These are phyloP conservation scores for Orcinus orca DNA, from an alignment of 2,113 vertebrate species.

Conservation along the genomic window DNA sequence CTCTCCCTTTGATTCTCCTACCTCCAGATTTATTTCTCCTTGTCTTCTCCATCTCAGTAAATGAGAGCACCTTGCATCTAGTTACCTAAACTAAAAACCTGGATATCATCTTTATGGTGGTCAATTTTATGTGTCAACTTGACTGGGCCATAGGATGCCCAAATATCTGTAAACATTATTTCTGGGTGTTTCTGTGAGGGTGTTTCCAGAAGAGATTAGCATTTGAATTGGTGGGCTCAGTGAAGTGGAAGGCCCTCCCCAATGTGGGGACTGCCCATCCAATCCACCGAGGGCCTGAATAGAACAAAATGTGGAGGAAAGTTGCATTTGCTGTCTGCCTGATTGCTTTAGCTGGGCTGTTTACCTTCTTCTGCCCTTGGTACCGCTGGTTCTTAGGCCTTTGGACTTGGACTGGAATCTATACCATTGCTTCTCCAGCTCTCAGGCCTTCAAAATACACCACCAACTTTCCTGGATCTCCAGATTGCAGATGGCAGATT, in stretches of 20 bases:
- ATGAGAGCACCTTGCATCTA: neutral
- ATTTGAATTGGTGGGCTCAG: neutral
- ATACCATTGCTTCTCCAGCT: neutral
- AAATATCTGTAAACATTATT: neutral
- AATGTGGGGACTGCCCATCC: fast-evolving
- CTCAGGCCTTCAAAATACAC: neutral
- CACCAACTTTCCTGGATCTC: neutral
- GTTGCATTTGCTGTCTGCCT: neutral
- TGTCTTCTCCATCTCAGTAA: neutral
- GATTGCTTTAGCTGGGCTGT: neutral
- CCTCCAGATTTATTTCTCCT: neutral
- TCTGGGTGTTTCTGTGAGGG: neutral
- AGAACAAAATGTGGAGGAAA: neutral
- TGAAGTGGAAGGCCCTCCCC: neutral
- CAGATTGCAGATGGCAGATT: neutral
- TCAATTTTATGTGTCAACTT: neutral
- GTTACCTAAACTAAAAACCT: neutral
- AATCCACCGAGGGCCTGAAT: neutral
- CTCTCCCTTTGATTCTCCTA: neutral
- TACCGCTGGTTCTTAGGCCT: neutral
- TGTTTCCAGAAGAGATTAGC: neutral
- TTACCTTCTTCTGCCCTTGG: neutral
- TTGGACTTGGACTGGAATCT: neutral
- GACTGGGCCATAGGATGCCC: neutral
- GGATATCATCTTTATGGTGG: neutral